Evolutionary conservation across 2,888 invertebrate genomes (phyloP).

Genomic region (Agrypnus murinus): DNA sequence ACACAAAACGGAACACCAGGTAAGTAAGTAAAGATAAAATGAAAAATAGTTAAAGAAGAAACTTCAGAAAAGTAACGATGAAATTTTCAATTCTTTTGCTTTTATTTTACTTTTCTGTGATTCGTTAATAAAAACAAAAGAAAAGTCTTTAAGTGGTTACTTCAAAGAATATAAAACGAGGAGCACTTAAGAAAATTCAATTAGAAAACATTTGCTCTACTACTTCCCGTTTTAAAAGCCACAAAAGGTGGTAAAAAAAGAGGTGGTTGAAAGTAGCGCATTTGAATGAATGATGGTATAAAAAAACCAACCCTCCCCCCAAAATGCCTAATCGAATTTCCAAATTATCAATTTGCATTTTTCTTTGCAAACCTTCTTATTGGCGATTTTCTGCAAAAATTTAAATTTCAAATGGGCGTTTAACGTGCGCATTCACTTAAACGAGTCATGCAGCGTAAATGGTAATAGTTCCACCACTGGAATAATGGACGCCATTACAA

Average conservation of each 20-base stretch:
- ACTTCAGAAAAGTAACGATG: conserved; percentile 25
- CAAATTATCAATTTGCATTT: not conserved
- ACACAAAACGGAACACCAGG: conserved; percentile 10
- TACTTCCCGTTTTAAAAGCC: conserved; percentile 51
- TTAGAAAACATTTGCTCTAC: conserved; percentile 53
- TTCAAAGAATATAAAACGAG: conserved; percentile 63
- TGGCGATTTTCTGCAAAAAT: too few relatives aligned
- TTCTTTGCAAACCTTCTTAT: not conserved
- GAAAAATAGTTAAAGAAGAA: conserved; percentile 39
- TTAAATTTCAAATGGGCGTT: too few relatives aligned
- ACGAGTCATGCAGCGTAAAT: not conserved
- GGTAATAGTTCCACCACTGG: conserved; percentile 18
- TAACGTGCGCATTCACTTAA: too few relatives aligned
- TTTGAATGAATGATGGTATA: not conserved
- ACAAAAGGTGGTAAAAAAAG: conserved; percentile 47
- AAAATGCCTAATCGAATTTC: conserved; percentile 7
- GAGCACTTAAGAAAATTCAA: conserved; percentile 62
- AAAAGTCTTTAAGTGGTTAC: conserved; percentile 62
- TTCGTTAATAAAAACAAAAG: conserved; percentile 61
- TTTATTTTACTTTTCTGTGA: conserved; percentile 51
- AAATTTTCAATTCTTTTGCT: conserved; percentile 37
- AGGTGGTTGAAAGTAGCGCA: conserved; percentile 4
- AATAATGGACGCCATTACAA: conserved; percentile 10
- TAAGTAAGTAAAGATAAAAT: conserved; percentile 8
- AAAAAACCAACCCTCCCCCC: too few relatives aligned